phyloP scores from a whole-genome alignment of 2,797 vertebrate genomes.

The Etheostoma nigrum region DNA sequence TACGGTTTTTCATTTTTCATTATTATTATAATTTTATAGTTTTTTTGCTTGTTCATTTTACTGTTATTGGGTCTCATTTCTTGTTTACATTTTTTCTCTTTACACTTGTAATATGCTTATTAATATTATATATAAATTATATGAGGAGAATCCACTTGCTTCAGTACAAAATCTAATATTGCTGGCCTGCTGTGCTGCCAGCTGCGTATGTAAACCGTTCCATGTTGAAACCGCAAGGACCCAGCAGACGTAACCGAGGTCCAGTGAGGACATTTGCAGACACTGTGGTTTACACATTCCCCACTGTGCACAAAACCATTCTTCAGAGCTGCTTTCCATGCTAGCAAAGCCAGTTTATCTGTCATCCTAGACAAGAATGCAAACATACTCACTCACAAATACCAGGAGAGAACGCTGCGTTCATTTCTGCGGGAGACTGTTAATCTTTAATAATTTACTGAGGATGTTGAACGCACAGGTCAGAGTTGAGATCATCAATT shows the following conservation, averaged over 20 bases:
- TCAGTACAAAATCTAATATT: slow-evolving; percentile 45
- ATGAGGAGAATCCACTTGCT: slow-evolving; percentile 38
- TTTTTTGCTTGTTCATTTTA: no score
- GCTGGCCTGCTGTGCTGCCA: slow-evolving; percentile 16
- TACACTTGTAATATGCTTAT: no score
- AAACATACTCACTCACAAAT: slow-evolving; percentile 78
- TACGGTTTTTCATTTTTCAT: no score
- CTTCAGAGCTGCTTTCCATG: slow-evolving; percentile 69
- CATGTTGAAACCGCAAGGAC: slow-evolving; percentile 48
- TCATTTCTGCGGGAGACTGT: slow-evolving; percentile 35
- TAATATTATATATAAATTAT: slow-evolving; percentile 21
- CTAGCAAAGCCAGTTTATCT: slow-evolving; percentile 71
- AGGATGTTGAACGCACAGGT: slow-evolving; percentile 17
- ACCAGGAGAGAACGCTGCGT: slow-evolving; percentile 57
- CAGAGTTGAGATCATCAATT: slow-evolving; percentile 31
- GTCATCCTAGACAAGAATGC: slow-evolving; percentile 77
- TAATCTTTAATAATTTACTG: slow-evolving; percentile 48
- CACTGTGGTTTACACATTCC: slow-evolving; percentile 65
- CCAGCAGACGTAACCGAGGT: slow-evolving; percentile 40
- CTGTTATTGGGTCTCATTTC: no score
- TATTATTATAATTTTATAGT: no score
- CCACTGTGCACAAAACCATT: slow-evolving; percentile 58
- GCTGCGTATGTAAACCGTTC: slow-evolving; percentile 59
- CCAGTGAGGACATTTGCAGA: slow-evolving; percentile 68
- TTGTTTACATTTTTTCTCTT: no score